These are phyloP conservation scores for Sturmia bella DNA, from an alignment of 2,888 invertebrate genomes.

Conservation along the genomic window DNA sequence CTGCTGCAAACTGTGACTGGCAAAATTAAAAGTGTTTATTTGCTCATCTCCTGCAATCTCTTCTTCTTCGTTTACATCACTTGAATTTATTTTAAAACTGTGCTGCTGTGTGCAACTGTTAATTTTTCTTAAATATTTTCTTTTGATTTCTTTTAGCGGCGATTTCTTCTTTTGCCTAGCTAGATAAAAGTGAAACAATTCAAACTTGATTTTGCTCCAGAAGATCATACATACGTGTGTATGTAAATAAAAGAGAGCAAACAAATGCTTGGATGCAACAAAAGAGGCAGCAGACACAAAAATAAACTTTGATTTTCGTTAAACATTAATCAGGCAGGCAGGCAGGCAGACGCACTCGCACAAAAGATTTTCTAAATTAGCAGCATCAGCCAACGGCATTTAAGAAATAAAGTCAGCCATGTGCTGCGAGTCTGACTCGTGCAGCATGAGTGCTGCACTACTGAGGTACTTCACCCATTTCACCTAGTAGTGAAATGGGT, in stretches of 20 bases:
- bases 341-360: not conserved
- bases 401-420: no score
- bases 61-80: not conserved
- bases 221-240: constrained; percentile 52
- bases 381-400: constrained; percentile 1
- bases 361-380: constrained; percentile 11
- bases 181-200: constrained; percentile 27
- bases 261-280: constrained; percentile 7
- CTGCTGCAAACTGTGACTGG: no score
- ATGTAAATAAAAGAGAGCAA: not conserved
- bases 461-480: no score
- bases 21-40: not conserved
- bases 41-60: constrained; percentile 12
- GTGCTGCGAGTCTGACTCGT: no score
- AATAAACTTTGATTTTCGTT: not conserved
- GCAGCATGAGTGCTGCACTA: no score
- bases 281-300: constrained; percentile 5
- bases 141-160: constrained; percentile 27
- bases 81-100: not conserved
- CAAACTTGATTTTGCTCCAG: constrained; percentile 59
- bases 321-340: no score
- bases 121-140: not conserved
- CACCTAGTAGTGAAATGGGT: no score
- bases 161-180: constrained; percentile 25
- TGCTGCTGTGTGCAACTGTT: constrained; percentile 42